Evolutionary conservation across 2,113 vertebrate genomes (phyloP).

Genomic region (Proteles cristata): DNA sequence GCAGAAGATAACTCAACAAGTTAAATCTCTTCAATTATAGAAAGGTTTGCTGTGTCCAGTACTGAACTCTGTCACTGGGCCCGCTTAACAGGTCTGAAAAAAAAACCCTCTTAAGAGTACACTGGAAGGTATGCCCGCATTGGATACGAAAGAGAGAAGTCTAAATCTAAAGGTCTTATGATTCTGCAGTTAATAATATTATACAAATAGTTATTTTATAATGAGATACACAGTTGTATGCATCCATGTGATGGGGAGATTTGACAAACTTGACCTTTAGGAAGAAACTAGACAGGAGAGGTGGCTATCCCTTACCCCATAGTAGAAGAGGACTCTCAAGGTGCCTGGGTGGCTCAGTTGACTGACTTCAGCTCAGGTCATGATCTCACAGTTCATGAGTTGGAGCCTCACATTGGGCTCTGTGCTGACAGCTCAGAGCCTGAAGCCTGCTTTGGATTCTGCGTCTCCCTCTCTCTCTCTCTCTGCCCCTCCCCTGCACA

Average conservation of each 20-base stretch:
- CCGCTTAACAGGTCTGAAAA: not conserved
- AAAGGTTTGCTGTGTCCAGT: not conserved
- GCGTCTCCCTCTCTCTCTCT: too few relatives aligned
- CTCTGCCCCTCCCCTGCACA: too few relatives aligned
- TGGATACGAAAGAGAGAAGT: not conserved
- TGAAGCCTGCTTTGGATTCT: too few relatives aligned
- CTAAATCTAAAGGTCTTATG: not conserved
- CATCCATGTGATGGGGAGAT: accelerated
- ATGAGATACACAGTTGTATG: not conserved
- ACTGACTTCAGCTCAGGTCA: too few relatives aligned
- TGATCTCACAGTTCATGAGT: too few relatives aligned
- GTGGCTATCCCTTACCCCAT: not conserved
- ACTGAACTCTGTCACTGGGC: not conserved
- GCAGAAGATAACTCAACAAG: not conserved
- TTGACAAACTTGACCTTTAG: not conserved
- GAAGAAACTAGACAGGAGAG: not conserved
- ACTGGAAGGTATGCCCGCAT: not conserved
- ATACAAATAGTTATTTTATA: not conserved
- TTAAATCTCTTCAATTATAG: slow-evolving; percentile 29
- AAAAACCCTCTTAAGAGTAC: not conserved
- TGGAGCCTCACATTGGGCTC: too few relatives aligned
- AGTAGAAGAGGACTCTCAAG: not conserved
- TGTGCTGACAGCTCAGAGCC: too few relatives aligned
- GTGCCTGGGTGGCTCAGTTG: too few relatives aligned
- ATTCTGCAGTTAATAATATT: not conserved